These are phyloP conservation scores for Rhea americana DNA, from an alignment of 2,113 vertebrate genomes.

Conservation along the genomic window DNA sequence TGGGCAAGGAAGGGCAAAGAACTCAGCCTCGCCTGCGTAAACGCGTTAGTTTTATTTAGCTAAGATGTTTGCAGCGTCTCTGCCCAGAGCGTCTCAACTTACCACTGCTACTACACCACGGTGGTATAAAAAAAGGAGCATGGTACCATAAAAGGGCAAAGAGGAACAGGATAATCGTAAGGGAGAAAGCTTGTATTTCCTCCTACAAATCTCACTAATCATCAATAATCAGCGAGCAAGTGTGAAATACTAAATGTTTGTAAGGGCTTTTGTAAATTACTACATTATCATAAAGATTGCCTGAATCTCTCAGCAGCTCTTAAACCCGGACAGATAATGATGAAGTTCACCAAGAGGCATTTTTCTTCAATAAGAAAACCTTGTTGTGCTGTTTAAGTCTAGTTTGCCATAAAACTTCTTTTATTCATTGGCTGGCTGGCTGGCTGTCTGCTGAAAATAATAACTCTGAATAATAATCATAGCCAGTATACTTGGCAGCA, in stretches of 20 bases:
- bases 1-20: background rate
- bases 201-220: background rate
- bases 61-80: background rate
- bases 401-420: constrained; percentile 53
- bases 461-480: constrained; percentile 59
- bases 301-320: constrained; percentile 18
- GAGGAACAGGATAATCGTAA: background rate
- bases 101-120: background rate
- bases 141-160: background rate
- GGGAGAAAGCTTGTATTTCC: background rate
- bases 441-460: constrained; percentile 51
- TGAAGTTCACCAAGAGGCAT: constrained; percentile 15
- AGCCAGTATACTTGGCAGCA: constrained; percentile 12
- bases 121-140: background rate
- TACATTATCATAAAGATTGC: constrained; percentile 35
- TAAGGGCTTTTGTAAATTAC: constrained; percentile 2
- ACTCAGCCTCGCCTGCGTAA: background rate
- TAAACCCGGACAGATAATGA: background rate
- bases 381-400: constrained; percentile 31
- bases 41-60: fast-evolving
- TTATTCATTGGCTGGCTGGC: constrained; percentile 22
- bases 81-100: background rate
- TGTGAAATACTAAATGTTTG: constrained; percentile 10
- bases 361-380: constrained; percentile 48
- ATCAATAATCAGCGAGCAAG: constrained; percentile 2